Percentiles rank a stretch among this genome's conserved stretches.
These are phyloP conservation scores for Misgurnus anguillicaudatus DNA, from an alignment of 2,113 vertebrate genomes.

Conservation along the genomic window DNA sequence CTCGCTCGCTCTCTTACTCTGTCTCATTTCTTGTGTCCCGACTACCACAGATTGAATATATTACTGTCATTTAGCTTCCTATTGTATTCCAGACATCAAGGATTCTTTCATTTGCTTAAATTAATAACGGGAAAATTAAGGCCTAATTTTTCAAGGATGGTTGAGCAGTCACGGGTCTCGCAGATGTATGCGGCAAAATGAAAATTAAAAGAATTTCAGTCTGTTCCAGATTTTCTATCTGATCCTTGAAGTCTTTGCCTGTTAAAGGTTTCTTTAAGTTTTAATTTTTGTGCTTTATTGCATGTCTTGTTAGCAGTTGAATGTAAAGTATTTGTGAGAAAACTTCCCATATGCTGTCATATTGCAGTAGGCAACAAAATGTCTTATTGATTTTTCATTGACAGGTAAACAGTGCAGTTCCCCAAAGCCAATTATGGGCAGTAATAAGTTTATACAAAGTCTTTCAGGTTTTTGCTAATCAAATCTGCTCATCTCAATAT, in stretches of 20 bases:
- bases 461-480: slow-evolving; percentile 27
- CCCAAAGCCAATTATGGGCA: slow-evolving; percentile 11
- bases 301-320: too few relatives aligned
- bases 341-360: slow-evolving; percentile 24
- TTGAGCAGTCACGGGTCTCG: slow-evolving; percentile 14
- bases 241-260: not conserved
- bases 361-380: slow-evolving; percentile 38
- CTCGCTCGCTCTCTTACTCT: slow-evolving; percentile 9
- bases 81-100: slow-evolving; percentile 23
- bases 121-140: slow-evolving; percentile 55
- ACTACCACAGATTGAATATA: slow-evolving; percentile 55
- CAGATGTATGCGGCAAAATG: slow-evolving; percentile 59
- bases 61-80: slow-evolving; percentile 57
- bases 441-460: slow-evolving; percentile 30
- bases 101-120: slow-evolving; percentile 52
- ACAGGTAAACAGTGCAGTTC: slow-evolving; percentile 15
- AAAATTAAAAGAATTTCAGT: too few relatives aligned
- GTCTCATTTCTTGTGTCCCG: not conserved
- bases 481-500: slow-evolving; percentile 25
- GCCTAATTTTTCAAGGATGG: slow-evolving; percentile 55
- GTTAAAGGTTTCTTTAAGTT: slow-evolving; percentile 13
- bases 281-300: not conserved
- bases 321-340: slow-evolving; percentile 12
- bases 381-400: slow-evolving; percentile 44
- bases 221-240: not conserved